Evolutionary conservation across 1,140 invertebrate genomes (phyloP), one percentile per base, ranked within the genome.

Genomic region (Papilio dardanus): DNA sequence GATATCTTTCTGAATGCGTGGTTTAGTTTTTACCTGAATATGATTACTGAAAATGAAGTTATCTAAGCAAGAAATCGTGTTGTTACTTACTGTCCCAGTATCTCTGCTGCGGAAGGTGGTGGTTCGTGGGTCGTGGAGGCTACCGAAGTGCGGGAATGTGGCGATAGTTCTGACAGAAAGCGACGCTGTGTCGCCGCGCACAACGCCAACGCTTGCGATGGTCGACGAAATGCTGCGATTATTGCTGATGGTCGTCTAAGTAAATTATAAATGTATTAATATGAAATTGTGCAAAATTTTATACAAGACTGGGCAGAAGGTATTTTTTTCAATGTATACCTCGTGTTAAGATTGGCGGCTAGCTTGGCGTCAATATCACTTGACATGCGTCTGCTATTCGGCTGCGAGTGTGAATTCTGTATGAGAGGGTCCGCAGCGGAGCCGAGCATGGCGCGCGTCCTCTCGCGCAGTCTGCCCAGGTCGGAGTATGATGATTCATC

Each of bases 171-270:
- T 0, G 90, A 91, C 5, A 93, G 77, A 75, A 93, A 93, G 0
- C 88, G 77, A 8, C 90, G 84, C 50, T 93, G 90, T 1, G 90
- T 92, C 1, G 94, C 94, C 8, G 94, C 94, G 65, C 94, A 94
- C 37, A 95, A 76, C 4, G 94, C 94, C 16, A 95, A 81, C n/a
- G 93, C 92, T 81, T 95, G 93, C 54, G 94, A 95, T 5, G 94
- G 94, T 35, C 94, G 87, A n/a, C 94, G 89, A 50, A 95, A 90
- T 12, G 94, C 94, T 42, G 94, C 94, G 54, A 95, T 94, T 71
- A 95, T 95, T 5, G 93, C 92, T 33, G 94, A 95, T 4, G 94
- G 93, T 69, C 94, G 91, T 82, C 94, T 94, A 76, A 33, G 73
- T 74, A 14, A 79, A 8, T 75, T 16, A 42, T 50, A 28, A 75